Evolutionary conservation across 2,888 invertebrate genomes (phyloP), one percentile per base, ranked within the genome.

Genomic region (Sesamia inferens): DNA sequence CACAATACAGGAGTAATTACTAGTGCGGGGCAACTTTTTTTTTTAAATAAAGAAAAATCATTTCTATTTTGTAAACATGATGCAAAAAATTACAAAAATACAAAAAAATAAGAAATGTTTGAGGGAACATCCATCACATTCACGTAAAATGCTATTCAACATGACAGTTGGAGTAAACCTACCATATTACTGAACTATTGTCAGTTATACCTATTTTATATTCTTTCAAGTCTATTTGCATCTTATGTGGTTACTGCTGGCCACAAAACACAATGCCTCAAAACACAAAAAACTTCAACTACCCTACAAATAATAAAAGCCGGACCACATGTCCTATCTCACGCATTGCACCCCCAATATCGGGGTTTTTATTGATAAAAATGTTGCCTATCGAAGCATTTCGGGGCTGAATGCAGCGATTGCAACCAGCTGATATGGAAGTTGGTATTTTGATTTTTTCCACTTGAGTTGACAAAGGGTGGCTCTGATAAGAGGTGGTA

Each of bases 361-460:
- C 71, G 77, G 76, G 80, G 81, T 74, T 76, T 85, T 88, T 92
- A 92, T 92, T 90, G 91, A 91, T 92, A 92, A 91, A 92, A 93
- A 91, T 88, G 88, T 86, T 88, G 89, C 89, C 85, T 89, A 92
- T 90, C 89, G 88, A 79, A 84, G 87, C 88, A 83, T 87, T 84
- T 77, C 74, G 85, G 92, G 93, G 90, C 86, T 78, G 84, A 83
- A 88, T 92, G 91, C 92, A 92, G 62, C 84, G 90, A 92, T 93
- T 93, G 94, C 93, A 94, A 89, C 89, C 86, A 87, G 78, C 85
- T 86, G 90, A 91, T 93, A 92, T 88, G 88, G 88, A 83, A 85
- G 86, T 86, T 86, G 91, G 90, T 92, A 92, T 94, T 93, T 92
- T 90, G 92, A 90, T 93, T 93, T 91, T 88, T 92, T 92, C 88